Base-by-base conservation (phyloP, 1,140 invertebrate genomes). In the Plodia interpunctella region DNA sequence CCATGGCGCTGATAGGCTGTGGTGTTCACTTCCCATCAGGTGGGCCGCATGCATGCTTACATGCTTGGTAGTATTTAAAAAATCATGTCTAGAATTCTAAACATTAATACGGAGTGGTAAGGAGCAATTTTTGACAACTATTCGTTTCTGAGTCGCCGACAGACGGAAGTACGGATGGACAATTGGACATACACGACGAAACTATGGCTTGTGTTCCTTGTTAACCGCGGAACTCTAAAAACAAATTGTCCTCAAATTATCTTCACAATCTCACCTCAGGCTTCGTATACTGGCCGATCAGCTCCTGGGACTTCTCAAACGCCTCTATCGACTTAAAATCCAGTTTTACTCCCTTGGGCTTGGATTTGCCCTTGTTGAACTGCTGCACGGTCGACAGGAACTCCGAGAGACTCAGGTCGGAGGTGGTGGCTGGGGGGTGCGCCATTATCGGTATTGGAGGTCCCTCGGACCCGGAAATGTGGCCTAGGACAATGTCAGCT, bases 311-410 rank as follows among this genome's bases (percentile, higher is more conserved):
- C 11, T 90, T 90, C 56, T 94, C 91, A 63, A 97, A 95, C 9
- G 94, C 95, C 57, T 95, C 94, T 19, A 94, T 94, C 0, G 92
- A 92, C 81, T 98, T 98, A 70, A 98, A 97, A 78, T 98, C 96
- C 1, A 98, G 88, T 80, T 98, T 98, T 1, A 97, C 92, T 0
- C 96, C 97, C 30, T 88, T 88, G 61, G 78, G 78, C 57, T 83
- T 87, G 0, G 78, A 61, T 18, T 82, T 82, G 0, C 70, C 73
- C 25, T 82, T 78, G 74, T 93, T 91, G 62, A 87, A 90, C 4
- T 87, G 81, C 1, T 91, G 76, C 6, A 95, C 92, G 15, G 85
- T 83, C 8, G 85, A 65, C 0, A 98, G 74, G 85, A 97, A 98
- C 4, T 93, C 90, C 6, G 94, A 90, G 0, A 98, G 88, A 5